Conservation (phyloP, 2,113 vertebrate genomes). For the Shinisaurus crocodilurus region DNA sequence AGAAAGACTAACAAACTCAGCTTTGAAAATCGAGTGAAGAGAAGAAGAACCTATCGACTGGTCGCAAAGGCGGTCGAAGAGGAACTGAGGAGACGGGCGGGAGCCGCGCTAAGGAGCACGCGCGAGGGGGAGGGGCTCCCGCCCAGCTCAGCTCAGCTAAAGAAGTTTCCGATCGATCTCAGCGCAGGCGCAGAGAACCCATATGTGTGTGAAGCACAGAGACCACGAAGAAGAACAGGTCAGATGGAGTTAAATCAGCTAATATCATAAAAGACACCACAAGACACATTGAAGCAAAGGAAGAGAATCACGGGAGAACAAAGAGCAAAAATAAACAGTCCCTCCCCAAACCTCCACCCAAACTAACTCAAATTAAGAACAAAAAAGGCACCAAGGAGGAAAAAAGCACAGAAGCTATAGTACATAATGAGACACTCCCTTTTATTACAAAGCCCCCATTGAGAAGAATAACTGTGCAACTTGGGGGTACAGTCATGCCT, state of each 20-base stretch:
- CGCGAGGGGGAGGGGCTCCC: too few relatives aligned
- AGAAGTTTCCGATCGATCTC: too few relatives aligned
- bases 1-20: too few relatives aligned
- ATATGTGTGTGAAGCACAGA: too few relatives aligned
- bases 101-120: too few relatives aligned
- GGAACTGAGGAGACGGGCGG: too few relatives aligned
- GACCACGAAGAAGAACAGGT: slow-evolving; percentile 33
- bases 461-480: slow-evolving; percentile 50
- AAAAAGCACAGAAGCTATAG: slow-evolving; percentile 3
- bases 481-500: slow-evolving; percentile 23
- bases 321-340: slow-evolving; percentile 34
- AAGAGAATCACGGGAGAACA: slow-evolving; percentile 33
- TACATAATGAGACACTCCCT: slow-evolving; percentile 17
- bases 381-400: neutral
- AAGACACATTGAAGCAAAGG: slow-evolving; percentile 39
- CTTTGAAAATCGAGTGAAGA: too few relatives aligned
- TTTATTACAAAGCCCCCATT: slow-evolving; percentile 22
- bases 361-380: slow-evolving; percentile 30
- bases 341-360: slow-evolving; percentile 25
- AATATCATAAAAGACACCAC: slow-evolving; percentile 16
- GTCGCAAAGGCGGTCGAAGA: too few relatives aligned
- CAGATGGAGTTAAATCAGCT: slow-evolving; percentile 34
- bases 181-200: too few relatives aligned
- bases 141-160: too few relatives aligned
- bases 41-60: too few relatives aligned